Percentiles rank a stretch among this genome's conserved stretches.
Conservation (phyloP, 2,113 vertebrate species). For the Hystrix brachyura region DNA sequence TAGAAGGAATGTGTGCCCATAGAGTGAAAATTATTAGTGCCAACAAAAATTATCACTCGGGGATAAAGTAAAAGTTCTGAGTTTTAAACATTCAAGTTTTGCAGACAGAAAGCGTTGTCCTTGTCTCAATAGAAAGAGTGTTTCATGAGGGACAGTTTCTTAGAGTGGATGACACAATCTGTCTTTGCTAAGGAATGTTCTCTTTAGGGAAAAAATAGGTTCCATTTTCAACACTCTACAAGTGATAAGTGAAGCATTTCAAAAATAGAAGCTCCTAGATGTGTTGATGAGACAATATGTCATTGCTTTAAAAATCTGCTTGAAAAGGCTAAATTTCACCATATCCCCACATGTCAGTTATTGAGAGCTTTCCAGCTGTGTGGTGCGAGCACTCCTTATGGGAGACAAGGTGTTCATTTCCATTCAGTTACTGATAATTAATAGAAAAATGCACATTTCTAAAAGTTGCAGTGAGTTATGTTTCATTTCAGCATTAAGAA, state of each 20-base stretch:
- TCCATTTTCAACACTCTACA: constrained; percentile 83
- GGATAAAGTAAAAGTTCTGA: not conserved
- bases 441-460: constrained; percentile 1
- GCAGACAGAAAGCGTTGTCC: not conserved
- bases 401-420: constrained; percentile 47
- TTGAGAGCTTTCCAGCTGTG: constrained; percentile 81
- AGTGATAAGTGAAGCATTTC: constrained; percentile 84
- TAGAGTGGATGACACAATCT: constrained; percentile 76
- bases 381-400: constrained; percentile 66
- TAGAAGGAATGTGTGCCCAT: not conserved
- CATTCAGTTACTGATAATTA: constrained; percentile 22
- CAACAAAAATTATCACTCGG: not conserved
- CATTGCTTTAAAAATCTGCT: constrained; percentile 78
- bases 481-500: not conserved
- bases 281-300: constrained; percentile 85
- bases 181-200: constrained; percentile 77
- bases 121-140: constrained; percentile 59
- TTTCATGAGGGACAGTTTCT: constrained; percentile 72
- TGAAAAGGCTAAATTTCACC: constrained; percentile 83
- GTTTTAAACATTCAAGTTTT: constrained; percentile 54
- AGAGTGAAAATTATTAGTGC: not conserved
- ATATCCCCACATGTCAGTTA: constrained; percentile 77
- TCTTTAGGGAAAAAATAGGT: constrained; percentile 78
- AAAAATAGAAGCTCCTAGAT: constrained; percentile 83
- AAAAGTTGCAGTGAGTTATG: not conserved